phyloP scores from a whole-genome alignment of 2,888 invertebrate genomes.

The Acheta domesticus region DNA sequence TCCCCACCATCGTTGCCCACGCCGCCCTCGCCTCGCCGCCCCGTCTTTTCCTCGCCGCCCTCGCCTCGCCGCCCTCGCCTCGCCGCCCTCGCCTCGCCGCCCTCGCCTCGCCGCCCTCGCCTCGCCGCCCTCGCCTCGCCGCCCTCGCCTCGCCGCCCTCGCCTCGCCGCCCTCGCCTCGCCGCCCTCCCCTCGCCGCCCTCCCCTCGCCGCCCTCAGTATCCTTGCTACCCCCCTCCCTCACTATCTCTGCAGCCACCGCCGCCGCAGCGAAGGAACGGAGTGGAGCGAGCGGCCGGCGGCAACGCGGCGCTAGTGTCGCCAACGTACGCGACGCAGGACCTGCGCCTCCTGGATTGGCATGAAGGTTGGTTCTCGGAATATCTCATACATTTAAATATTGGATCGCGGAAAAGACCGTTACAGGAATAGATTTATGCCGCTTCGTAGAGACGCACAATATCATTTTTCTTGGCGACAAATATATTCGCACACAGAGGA shows the following conservation, averaged over 20 bases:
- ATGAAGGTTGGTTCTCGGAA: neutral
- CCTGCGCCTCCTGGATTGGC: neutral
- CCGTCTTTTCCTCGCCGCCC: too few species aligned
- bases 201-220: too few species aligned
- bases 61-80: too few species aligned
- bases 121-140: too few species aligned
- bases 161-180: too few species aligned
- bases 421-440: neutral
- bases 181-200: too few species aligned
- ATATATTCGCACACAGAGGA: neutral
- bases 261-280: neutral
- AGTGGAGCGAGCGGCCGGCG: neutral
- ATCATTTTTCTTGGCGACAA: constrained; percentile 9
- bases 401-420: neutral
- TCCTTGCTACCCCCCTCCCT: too few species aligned
- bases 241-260: neutral
- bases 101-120: too few species aligned
- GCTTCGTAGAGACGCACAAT: neutral
- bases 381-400: constrained; percentile 18
- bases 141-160: too few species aligned
- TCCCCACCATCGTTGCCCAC: too few species aligned
- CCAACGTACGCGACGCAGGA: neutral
- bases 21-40: too few species aligned
- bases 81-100: too few species aligned
- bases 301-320: neutral